phyloP scores from a whole-genome alignment of 2,113 vertebrate species.

The Zootoca vivipara region DNA sequence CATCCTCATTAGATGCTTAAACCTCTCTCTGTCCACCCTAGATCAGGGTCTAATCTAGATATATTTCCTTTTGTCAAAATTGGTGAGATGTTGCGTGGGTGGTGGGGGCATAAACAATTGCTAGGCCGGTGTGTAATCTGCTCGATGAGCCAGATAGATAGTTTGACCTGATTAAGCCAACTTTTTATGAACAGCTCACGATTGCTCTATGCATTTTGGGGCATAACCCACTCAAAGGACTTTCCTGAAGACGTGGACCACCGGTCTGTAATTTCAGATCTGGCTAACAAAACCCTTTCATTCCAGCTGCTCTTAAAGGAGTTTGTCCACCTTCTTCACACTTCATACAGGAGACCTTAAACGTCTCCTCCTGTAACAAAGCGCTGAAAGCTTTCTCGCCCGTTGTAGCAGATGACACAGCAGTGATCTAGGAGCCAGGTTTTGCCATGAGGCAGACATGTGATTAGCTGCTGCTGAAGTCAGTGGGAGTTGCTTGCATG shows the following conservation, averaged over 20 bases:
- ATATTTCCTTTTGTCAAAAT: too few species aligned
- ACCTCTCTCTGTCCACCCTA: too few species aligned
- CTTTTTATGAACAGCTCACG: background rate
- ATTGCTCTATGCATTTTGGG: background rate
- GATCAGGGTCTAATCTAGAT: too few species aligned
- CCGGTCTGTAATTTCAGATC: background rate
- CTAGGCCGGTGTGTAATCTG: too few species aligned
- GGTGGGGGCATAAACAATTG: too few species aligned
- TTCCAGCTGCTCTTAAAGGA: background rate
- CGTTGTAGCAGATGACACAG: background rate
- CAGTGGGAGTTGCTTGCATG: constrained; percentile 42
- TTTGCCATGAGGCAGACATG: constrained; percentile 47
- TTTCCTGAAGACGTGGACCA: background rate
- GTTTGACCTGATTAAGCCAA: background rate
- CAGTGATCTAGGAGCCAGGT: background rate
- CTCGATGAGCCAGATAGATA: too few species aligned
- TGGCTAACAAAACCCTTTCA: background rate
- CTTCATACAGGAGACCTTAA: too few species aligned
- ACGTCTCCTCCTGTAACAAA: background rate
- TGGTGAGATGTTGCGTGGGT: too few species aligned
- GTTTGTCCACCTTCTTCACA: background rate
- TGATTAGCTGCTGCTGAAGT: constrained; percentile 47
- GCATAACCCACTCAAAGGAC: background rate
- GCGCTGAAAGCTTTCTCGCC: constrained; percentile 15
- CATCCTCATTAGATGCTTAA: too few species aligned